Conservation (phyloP, 2,113 vertebrate species). For the Martes martes region DNA sequence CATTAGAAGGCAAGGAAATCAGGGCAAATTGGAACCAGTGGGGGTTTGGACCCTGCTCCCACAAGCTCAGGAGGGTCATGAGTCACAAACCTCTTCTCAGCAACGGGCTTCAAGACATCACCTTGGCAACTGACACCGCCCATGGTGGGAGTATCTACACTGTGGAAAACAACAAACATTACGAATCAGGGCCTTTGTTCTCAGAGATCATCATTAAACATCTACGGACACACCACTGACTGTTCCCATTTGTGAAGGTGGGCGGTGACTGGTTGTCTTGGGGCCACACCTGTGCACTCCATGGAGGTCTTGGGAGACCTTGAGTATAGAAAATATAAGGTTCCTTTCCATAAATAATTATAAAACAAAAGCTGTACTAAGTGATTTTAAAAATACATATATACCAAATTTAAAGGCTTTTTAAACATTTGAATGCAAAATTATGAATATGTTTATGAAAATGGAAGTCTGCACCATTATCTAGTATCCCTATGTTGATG, state of each 20-base stretch:
- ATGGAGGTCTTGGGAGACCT: neutral
- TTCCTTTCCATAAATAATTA: neutral
- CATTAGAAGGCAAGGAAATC: neutral
- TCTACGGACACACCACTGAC: neutral
- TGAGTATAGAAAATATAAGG: neutral
- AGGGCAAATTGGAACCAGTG: neutral
- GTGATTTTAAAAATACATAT: neutral
- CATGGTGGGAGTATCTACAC: neutral
- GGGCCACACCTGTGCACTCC: accelerated
- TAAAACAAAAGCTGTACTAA: neutral
- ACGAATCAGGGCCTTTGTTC: no score
- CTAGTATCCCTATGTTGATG: accelerated
- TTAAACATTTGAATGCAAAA: neutral
- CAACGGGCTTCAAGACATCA: neutral
- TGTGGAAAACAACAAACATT: neutral
- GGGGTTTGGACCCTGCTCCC: neutral
- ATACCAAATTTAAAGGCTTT: neutral
- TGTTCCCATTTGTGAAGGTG: accelerated
- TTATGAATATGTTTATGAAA: neutral
- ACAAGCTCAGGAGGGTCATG: no score
- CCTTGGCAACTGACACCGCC: neutral
- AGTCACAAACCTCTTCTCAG: neutral
- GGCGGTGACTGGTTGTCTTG: accelerated
- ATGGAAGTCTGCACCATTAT: neutral
- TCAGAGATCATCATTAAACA: neutral